These are phyloP conservation scores for Orthonyx spaldingii DNA, from an alignment of 2,113 vertebrate genomes.

Conservation along the genomic window DNA sequence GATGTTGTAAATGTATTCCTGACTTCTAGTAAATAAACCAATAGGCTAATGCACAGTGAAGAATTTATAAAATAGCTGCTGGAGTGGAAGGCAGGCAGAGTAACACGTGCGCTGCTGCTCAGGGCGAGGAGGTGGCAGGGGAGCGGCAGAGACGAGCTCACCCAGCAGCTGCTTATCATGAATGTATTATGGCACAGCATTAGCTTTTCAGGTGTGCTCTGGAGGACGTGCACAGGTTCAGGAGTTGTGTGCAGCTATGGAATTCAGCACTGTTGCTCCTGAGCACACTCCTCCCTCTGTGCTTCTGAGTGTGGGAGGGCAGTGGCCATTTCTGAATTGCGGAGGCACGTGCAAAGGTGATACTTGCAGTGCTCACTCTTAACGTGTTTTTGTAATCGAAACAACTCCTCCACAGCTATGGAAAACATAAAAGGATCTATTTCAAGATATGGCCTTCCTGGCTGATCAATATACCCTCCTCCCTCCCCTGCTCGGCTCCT, in stretches of 20 bases:
- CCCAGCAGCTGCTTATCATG: not conserved
- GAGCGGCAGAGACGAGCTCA: not conserved
- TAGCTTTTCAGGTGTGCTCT: not conserved
- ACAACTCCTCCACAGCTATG: not conserved
- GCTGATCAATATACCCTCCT: not conserved
- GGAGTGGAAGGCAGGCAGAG: not conserved
- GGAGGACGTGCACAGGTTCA: not conserved
- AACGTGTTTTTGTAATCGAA: not conserved
- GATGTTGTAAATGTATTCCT: constrained; percentile 30
- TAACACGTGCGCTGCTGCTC: not conserved
- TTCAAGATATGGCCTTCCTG: not conserved
- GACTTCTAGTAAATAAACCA: constrained; percentile 54
- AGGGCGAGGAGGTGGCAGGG: not conserved
- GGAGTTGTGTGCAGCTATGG: not conserved
- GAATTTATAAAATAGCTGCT: constrained; percentile 8
- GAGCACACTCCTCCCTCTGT: accelerated
- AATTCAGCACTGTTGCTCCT: not conserved
- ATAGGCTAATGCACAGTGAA: constrained; percentile 22
- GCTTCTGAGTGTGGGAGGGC: not conserved
- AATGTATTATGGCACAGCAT: not conserved
- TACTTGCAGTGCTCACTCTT: not conserved
- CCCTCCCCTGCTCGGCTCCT: not conserved
- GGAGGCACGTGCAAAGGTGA: not conserved
- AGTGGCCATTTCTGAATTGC: not conserved
- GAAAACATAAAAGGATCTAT: not conserved